Conservation (phyloP, 2,888 invertebrate species). For the Gisinianus flammeolus region DNA sequence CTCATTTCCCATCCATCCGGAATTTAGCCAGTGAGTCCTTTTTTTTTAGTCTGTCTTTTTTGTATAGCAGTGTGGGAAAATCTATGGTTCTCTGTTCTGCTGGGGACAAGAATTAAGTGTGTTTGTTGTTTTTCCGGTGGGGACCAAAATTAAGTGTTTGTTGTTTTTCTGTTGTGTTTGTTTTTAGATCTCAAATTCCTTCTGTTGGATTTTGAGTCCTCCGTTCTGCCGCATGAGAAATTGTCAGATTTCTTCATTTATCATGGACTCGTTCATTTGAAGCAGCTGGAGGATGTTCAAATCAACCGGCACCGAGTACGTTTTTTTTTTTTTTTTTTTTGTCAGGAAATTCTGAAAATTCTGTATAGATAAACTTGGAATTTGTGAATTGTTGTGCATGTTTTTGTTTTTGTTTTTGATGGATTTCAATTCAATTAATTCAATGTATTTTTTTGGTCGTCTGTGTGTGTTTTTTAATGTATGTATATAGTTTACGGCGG, state of each 20-base stretch:
- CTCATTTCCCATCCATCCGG: background rate
- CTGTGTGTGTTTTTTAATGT: no score
- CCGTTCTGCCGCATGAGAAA: background rate
- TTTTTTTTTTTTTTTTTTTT: background rate
- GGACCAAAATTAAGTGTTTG: no score
- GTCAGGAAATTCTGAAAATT: background rate
- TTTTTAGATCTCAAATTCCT: slow-evolving; percentile 1
- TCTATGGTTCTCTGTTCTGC: background rate
- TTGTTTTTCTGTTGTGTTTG: no score
- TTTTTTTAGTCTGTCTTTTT: no score
- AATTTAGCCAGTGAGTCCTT: background rate
- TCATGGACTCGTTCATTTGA: background rate
- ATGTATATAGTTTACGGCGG: background rate
- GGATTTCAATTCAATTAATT: no score
- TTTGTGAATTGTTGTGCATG: no score
- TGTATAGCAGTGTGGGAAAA: background rate
- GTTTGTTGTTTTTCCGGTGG: no score
- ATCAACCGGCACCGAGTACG: background rate
- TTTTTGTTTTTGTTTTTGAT: no score
- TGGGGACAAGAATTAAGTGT: background rate
- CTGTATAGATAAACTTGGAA: no score
- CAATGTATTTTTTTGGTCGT: no score
- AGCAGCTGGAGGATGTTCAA: background rate
- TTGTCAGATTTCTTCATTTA: background rate
- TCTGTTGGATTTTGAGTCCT: background rate